phyloP scores from a whole-genome alignment of 2,113 vertebrate genomes.

The Rhynchomys soricoides region DNA sequence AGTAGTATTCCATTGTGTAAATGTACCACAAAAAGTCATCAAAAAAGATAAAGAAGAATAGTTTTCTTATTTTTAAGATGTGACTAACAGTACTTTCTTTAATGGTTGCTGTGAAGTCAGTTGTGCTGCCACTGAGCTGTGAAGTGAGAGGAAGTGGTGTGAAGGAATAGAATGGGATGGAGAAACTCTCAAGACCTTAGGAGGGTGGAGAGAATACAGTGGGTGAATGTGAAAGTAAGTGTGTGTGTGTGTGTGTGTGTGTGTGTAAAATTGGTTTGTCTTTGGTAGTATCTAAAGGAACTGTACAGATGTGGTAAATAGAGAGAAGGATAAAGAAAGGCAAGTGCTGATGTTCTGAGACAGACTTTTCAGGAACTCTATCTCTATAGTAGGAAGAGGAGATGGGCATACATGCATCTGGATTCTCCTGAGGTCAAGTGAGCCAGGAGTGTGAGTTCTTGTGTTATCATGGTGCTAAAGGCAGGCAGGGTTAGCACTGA shows the following conservation, averaged over 20 bases:
- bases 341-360: not conserved
- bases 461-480: not conserved
- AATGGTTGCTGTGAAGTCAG: not conserved
- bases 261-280: not conserved
- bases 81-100: not conserved
- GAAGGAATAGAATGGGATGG: not conserved
- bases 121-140: not conserved
- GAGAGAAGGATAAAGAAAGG: not conserved
- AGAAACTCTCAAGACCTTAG: not conserved
- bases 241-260: not conserved
- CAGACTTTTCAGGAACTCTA: not conserved
- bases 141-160: too few relatives aligned
- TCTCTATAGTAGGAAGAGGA: not conserved
- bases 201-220: not conserved
- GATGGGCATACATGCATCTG: not conserved
- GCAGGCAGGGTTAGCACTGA: not conserved
- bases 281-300: not conserved
- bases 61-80: constrained; percentile 3
- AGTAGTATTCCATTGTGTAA: too few relatives aligned
- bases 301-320: not conserved
- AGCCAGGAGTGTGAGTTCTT: not conserved
- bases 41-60: too few relatives aligned
- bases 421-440: not conserved
- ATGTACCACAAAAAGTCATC: too few relatives aligned
- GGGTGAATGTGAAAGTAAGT: accelerated